Base-by-base conservation (phyloP, 2,888 invertebrate species). In the Baronia brevicornis region DNA sequence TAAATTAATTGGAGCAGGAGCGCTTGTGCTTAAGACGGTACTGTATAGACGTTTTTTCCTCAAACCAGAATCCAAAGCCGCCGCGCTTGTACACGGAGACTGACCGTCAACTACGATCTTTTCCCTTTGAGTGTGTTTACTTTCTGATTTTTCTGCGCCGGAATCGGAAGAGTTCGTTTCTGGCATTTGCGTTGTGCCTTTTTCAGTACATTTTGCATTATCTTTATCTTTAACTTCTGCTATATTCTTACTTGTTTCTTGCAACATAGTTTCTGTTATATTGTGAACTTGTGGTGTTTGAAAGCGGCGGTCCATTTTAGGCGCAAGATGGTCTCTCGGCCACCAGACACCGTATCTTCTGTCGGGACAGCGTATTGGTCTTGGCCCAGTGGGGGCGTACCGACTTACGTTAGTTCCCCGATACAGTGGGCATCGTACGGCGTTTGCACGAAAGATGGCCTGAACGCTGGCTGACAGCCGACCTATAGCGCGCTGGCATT, bases 11-110 rank as follows among this genome's bases (percentile, higher is more conserved):
- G 74, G 60, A 1, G 68, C 39, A 0, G 82, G 79, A 1, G 77
- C 72, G 44, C 71, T 77, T 70, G 68, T 80, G 40, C 86, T 82
- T 3, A 87, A 57, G 1, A 86, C 86, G 3, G 86, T 84, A 43
- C 86, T 84, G 51, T 86, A 87, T 2, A 86, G 56, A n/a, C 86
- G 73, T 44, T 84, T 86, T 44, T 78, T 73, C 28, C 63, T 60
- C 18, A 70, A 40, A 8, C 66, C 68, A 0, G 53, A 48, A 9
- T 78, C 75, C 17, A 62, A 45, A 6, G 65, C 60, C 2, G 70
- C 71, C 4, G 71, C 54, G 40, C 73, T 78, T 5, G 77, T 75
- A 3, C 72, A 72, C 3, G 78, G 71, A 22, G 60, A 37, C 43
- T 75, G 67, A 5, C 49, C 62, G 26, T 74, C 77, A 2, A 50